Evolutionary conservation across 2,888 invertebrate species (phyloP), one percentile per base, ranked within the genome.

Genomic region (Arrhopalites spinosus): DNA sequence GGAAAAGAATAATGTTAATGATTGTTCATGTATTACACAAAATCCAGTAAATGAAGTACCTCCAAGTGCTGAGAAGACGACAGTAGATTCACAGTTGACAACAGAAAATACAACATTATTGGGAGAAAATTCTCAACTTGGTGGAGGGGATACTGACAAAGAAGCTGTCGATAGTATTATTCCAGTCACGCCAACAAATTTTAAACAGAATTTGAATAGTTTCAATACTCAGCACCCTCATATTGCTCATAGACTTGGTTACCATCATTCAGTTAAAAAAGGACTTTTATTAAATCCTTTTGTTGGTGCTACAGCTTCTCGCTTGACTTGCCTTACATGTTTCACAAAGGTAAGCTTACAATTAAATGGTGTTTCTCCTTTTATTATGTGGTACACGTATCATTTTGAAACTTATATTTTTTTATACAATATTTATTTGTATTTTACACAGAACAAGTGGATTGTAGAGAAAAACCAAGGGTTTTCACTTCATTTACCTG

Each of bases 401-500:
- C n/a, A n/a, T n/a, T n/a, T n/a, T n/a, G n/a, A n/a, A n/a, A n/a
- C n/a, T n/a, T n/a, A n/a, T n/a, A n/a, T n/a, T n/a, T n/a, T n/a
- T n/a, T n/a, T n/a, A n/a, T n/a, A n/a, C n/a, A n/a, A n/a, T n/a
- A n/a, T n/a, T n/a, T n/a, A n/a, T n/a, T n/a, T n/a, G n/a, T n/a
- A n/a, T n/a, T n/a, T n/a, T n/a, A n/a, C n/a, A 17, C 23, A 75
- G 75, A 59, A 68, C 47, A 61, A 61, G 7, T 75, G 75, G 75
- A 70, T 61, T n/a, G 59, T 75, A 0, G 75, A 75, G 50, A 75
- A 63, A 50, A 69, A 69, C 47, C 75, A 75, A 29, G 75, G 68
- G 1, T 47, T 75, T 23, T 69, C 75, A 2, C 45, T 75, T 8
- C 75, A 61, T 5, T 63, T 75, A 45, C 75, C 75, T 5, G 1